Evolutionary conservation across 2,113 vertebrate genomes (phyloP).

Genomic region (Leptocoma aspasia): DNA sequence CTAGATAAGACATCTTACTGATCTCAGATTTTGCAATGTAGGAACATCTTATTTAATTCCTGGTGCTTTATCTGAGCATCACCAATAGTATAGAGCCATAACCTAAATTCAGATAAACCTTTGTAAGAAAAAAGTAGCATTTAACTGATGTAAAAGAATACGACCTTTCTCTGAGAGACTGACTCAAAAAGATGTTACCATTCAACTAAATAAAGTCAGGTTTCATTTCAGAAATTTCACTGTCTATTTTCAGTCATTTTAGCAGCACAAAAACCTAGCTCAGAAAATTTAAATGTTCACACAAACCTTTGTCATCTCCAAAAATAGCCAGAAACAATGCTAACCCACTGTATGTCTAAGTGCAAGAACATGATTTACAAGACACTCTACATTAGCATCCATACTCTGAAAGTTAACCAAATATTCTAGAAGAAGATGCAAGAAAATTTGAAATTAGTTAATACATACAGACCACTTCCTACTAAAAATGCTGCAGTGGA

Average conservation of each 20-base stretch:
- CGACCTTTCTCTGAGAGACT: background rate
- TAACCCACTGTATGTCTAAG: background rate
- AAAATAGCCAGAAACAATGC: background rate
- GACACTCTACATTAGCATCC: background rate
- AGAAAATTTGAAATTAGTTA: background rate
- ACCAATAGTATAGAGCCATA: background rate
- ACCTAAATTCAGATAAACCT: background rate
- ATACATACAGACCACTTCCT: background rate
- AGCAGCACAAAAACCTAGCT: background rate
- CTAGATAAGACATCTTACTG: background rate
- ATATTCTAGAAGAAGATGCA: background rate
- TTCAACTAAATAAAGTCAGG: background rate
- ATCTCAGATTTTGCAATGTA: background rate
- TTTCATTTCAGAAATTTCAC: background rate
- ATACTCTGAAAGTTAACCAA: background rate
- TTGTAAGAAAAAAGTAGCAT: background rate
- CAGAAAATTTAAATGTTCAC: background rate
- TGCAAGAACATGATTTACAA: background rate
- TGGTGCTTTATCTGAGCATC: background rate
- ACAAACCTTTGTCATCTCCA: background rate
- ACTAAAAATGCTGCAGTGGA: background rate
- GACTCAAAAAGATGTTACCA: background rate
- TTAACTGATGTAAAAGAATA: background rate
- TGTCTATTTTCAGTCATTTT: background rate
- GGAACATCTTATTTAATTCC: background rate